Evolutionary conservation across 1,140 invertebrate species (phyloP).

Genomic region (Macrobrachium rosenbergii): DNA sequence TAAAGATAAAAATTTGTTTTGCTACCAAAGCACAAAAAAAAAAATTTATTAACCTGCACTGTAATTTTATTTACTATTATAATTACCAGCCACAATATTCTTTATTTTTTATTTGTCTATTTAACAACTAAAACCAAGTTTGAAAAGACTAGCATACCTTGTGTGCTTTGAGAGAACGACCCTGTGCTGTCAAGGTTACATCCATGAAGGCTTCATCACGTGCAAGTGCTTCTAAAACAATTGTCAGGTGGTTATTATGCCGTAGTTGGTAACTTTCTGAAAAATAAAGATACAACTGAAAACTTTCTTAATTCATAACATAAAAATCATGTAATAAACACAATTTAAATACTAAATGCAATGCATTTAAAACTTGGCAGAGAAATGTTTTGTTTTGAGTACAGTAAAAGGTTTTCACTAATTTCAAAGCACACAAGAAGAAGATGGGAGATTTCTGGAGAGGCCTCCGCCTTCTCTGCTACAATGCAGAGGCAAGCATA

Average conservation of each 20-base stretch:
- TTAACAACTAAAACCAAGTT: not conserved
- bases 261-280: slow-evolving; percentile 59
- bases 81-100: not conserved
- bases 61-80: too few species aligned
- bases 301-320: not conserved
- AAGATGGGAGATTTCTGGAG: too few species aligned
- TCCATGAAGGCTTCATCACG: slow-evolving; percentile 56
- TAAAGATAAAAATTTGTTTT: too few species aligned
- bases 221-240: slow-evolving; percentile 49
- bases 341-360: too few species aligned
- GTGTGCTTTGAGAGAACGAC: slow-evolving; percentile 52
- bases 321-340: not conserved
- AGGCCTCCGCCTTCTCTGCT: too few species aligned
- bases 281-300: not conserved
- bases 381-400: too few species aligned
- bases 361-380: too few species aligned
- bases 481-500: too few species aligned
- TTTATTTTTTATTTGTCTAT: slow-evolving; percentile 2
- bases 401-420: too few species aligned
- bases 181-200: slow-evolving; percentile 54
- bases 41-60: too few species aligned
- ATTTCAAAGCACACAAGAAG: too few species aligned
- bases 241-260: slow-evolving; percentile 58
- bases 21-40: too few species aligned
- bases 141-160: slow-evolving; percentile 26